Evolutionary conservation across 2,113 vertebrate species (phyloP).

Genomic region (Dendrocopos noguchii): DNA sequence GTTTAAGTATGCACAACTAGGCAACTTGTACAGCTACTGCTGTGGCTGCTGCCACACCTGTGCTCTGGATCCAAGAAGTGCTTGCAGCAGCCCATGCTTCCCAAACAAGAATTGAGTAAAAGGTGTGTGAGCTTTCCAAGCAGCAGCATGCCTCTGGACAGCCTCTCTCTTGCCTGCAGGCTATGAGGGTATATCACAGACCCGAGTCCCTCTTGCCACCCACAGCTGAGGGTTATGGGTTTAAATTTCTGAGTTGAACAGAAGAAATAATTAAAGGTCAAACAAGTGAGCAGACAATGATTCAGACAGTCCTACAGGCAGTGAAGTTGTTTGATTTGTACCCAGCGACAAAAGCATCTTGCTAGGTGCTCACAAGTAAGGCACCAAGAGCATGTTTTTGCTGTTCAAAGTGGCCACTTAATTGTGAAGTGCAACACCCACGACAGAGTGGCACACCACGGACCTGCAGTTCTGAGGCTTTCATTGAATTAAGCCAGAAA

Average conservation of each 20-base stretch:
- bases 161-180: background rate
- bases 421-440: background rate
- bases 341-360: background rate
- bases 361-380: background rate
- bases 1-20: background rate
- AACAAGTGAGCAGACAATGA: background rate
- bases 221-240: background rate
- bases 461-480: background rate
- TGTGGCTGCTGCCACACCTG: background rate
- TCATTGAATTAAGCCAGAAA: background rate
- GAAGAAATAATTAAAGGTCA: background rate
- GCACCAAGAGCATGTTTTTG: background rate
- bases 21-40: background rate
- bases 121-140: background rate
- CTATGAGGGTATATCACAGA: background rate
- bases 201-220: background rate
- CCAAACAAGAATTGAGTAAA: too few relatives aligned
- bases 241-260: background rate
- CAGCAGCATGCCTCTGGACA: accelerated
- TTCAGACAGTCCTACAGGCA: background rate
- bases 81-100: background rate
- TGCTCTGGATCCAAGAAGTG: background rate
- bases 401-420: background rate
- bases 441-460: background rate
- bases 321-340: background rate